These are phyloP conservation scores for Polydrusus tereticollis DNA, from an alignment of 2,888 invertebrate genomes.

Conservation along the genomic window DNA sequence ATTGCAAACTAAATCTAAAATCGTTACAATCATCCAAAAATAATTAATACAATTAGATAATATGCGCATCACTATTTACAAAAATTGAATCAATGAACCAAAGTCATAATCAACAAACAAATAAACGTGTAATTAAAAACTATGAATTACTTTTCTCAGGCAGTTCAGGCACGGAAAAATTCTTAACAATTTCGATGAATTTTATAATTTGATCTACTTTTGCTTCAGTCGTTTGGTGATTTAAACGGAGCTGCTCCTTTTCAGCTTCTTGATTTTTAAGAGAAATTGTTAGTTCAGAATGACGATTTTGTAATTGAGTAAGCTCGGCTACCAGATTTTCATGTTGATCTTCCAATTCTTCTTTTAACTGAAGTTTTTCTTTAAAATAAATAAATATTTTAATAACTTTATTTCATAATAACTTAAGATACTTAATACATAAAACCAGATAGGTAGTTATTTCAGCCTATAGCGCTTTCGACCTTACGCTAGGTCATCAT, in stretches of 20 bases:
- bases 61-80: not conserved
- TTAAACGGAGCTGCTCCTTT: slow-evolving; percentile 61
- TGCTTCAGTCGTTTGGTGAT: slow-evolving; percentile 62
- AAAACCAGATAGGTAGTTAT: no score
- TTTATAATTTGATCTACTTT: slow-evolving; percentile 64
- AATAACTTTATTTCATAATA: no score
- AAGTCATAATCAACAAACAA: not conserved
- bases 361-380: slow-evolving; percentile 66
- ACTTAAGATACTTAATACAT: no score
- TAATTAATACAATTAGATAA: slow-evolving; percentile 1
- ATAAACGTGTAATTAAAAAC: not conserved
- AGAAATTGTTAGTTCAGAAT: slow-evolving; percentile 65
- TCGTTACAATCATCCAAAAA: not conserved
- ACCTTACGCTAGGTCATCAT: no score
- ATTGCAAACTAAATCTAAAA: not conserved
- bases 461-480: no score
- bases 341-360: slow-evolving; percentile 63
- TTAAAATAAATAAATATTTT: slow-evolving; percentile 54
- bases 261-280: slow-evolving; percentile 63
- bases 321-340: slow-evolving; percentile 63
- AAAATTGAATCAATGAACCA: not conserved
- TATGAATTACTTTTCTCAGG: slow-evolving; percentile 36
- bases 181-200: slow-evolving; percentile 59
- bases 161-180: slow-evolving; percentile 34
- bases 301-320: slow-evolving; percentile 65